Evolutionary conservation across 1,140 invertebrate species (phyloP).

Genomic region (Aphaenogaster ashmeadi): DNA sequence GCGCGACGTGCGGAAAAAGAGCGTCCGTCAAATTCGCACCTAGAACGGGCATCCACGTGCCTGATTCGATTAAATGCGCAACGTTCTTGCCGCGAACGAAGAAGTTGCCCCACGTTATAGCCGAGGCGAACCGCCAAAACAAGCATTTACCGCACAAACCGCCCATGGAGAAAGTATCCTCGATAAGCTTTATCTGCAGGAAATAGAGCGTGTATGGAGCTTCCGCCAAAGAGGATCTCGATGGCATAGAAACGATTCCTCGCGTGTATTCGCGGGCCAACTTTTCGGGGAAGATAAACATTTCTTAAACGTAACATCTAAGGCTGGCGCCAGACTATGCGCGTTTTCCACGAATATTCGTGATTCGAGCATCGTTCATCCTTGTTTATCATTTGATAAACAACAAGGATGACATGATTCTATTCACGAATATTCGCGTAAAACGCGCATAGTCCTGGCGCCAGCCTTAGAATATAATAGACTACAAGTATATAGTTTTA

Average conservation of each 20-base stretch:
- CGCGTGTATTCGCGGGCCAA: too few relatives aligned
- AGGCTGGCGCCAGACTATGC: too few relatives aligned
- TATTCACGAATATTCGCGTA: too few relatives aligned
- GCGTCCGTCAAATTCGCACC: constrained; percentile 90
- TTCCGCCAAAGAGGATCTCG: neutral
- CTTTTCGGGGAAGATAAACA: neutral
- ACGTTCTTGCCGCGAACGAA: constrained; percentile 69
- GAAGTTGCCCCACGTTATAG: constrained; percentile 90
- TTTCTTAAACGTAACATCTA: neutral
- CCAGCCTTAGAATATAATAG: too few relatives aligned
- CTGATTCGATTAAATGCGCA: constrained; percentile 89
- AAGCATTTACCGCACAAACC: constrained; percentile 89
- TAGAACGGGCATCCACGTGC: constrained; percentile 91
- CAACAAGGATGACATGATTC: too few relatives aligned
- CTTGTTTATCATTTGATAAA: too few relatives aligned
- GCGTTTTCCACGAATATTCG: too few relatives aligned
- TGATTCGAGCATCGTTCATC: too few relatives aligned
- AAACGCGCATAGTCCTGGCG: too few relatives aligned
- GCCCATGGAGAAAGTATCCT: neutral
- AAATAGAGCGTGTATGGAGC: neutral
- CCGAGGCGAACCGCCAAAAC: constrained; percentile 89
- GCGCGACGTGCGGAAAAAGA: constrained; percentile 92
- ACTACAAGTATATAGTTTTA: neutral
- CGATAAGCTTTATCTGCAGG: constrained; percentile 40
- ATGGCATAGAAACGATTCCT: neutral